A percentile compares a stretch with the other conserved stretches of the same genome.
Conservation (phyloP, 2,113 vertebrate species). For the Syrmaticus mikado region DNA sequence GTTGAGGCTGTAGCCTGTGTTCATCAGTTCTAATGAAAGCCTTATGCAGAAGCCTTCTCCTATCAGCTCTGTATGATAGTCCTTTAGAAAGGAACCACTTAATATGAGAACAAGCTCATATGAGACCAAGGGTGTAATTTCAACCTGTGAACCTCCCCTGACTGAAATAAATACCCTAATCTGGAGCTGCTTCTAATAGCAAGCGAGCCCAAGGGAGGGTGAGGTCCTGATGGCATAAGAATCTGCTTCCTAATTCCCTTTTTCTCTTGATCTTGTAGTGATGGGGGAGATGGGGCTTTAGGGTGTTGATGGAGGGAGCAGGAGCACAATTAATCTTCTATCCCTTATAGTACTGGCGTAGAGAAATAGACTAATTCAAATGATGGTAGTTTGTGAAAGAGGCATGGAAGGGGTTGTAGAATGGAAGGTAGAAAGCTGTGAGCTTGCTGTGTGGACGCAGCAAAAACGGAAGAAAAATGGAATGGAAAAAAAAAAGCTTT, state of each 20-base stretch:
- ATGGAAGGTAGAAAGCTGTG: neutral
- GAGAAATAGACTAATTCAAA: neutral
- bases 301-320: too few species aligned
- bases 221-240: neutral
- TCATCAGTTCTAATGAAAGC: neutral
- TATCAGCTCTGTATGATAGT: neutral
- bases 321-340: too few species aligned
- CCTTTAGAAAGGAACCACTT: neutral
- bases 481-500: neutral
- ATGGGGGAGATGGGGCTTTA: neutral
- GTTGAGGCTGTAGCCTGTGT: neutral
- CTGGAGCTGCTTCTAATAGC: neutral
- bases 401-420: neutral
- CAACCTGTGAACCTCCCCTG: neutral
- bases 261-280: neutral
- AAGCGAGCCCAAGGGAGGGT: neutral
- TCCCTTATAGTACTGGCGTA: neutral
- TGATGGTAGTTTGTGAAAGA: neutral
- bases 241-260: neutral
- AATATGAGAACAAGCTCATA: neutral
- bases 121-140: slow-evolving; percentile 5
- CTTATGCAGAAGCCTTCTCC: neutral
- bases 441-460: neutral
- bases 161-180: neutral
- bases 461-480: too few species aligned